These are phyloP conservation scores for Balaeniceps rex DNA, from an alignment of 2,113 vertebrate genomes.

Conservation along the genomic window DNA sequence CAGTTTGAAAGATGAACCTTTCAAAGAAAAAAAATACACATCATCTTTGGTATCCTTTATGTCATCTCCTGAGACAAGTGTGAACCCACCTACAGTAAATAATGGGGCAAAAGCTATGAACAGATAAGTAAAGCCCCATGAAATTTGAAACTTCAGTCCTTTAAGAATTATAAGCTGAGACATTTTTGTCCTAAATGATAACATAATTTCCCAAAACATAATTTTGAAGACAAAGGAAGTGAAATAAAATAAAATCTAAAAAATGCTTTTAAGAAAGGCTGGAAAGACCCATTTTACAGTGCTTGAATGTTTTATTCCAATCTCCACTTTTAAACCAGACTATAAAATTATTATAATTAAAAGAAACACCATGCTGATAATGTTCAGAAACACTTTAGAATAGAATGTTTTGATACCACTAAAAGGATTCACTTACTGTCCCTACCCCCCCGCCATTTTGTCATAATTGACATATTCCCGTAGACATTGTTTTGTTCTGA, in stretches of 20 bases:
- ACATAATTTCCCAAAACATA: neutral
- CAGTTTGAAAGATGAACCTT: neutral
- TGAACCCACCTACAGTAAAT: neutral
- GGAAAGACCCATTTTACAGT: neutral
- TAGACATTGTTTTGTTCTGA: neutral
- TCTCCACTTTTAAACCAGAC: neutral
- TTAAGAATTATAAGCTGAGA: neutral
- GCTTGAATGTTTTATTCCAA: neutral
- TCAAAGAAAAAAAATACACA: neutral
- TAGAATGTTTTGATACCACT: neutral
- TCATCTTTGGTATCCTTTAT: neutral
- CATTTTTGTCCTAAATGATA: neutral
- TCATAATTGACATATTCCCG: neutral
- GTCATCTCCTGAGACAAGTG: neutral
- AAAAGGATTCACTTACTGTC: neutral
- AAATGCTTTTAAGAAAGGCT: neutral
- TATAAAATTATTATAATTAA: conserved; percentile 2
- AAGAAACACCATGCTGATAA: neutral
- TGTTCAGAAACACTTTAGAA: neutral
- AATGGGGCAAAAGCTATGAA: neutral
- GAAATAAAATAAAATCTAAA: neutral
- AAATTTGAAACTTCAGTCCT: neutral
- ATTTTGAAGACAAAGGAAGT: neutral
- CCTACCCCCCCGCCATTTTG: neutral
- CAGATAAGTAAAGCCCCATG: neutral